Percentiles rank a stretch among this genome's conserved stretches.
These are phyloP conservation scores for Pseudopleuronectes americanus DNA, from an alignment of 2,797 vertebrate genomes.

Conservation along the genomic window DNA sequence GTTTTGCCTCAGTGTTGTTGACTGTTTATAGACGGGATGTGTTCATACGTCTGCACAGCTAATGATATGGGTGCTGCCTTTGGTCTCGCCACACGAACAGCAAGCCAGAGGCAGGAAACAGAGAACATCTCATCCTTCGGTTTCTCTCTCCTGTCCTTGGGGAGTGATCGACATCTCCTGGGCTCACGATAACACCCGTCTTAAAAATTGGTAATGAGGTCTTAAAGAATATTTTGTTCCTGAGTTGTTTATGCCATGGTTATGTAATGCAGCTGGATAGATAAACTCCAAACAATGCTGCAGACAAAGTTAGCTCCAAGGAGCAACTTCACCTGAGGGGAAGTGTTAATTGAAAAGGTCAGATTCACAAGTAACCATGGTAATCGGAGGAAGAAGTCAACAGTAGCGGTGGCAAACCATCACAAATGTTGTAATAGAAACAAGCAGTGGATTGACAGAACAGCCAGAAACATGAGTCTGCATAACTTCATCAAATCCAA, in stretches of 20 bases:
- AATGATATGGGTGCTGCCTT: constrained; percentile 64
- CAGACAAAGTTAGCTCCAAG: background rate
- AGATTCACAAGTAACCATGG: background rate
- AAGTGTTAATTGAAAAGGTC: constrained; percentile 13
- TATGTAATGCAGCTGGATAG: background rate
- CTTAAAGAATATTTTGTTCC: background rate
- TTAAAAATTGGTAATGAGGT: background rate
- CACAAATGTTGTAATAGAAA: too few relatives aligned
- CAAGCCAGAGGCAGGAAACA: constrained; percentile 15
- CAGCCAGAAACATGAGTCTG: too few relatives aligned
- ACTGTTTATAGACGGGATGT: constrained; percentile 64
- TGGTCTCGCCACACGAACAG: constrained; percentile 56
- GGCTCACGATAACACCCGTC: background rate
- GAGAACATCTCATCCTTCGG: background rate
- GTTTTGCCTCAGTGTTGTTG: constrained; percentile 59
- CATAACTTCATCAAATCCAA: too few relatives aligned
- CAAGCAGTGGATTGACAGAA: too few relatives aligned
- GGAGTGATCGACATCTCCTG: background rate
- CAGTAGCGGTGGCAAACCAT: background rate
- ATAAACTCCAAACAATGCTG: background rate
- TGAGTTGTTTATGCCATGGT: background rate
- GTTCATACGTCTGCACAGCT: constrained; percentile 56
- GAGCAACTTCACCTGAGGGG: background rate
- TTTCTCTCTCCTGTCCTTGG: too few relatives aligned
- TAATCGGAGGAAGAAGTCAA: background rate